Base-by-base conservation (phyloP, 2,797 vertebrate genomes). In the Melanogrammus aeglefinus region DNA sequence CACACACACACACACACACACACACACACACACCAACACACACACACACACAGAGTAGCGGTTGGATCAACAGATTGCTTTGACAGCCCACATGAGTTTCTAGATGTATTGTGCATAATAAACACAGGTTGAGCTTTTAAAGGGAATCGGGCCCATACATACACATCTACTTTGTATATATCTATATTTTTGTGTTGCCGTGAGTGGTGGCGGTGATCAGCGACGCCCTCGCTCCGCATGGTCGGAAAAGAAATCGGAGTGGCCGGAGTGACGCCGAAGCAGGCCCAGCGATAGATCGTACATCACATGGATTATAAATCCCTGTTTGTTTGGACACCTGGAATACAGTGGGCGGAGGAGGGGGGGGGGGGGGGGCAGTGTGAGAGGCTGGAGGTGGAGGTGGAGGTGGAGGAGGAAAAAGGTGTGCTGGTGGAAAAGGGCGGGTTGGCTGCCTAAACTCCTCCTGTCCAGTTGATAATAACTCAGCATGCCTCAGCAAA, bases 301-400 rank as follows among this genome's bases (percentile, higher is more conserved):
- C 94, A 94, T 94, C 91, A 93, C 74, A 84, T 82, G 91, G 93
- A 93, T 91, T 92, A 94, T 94, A 93, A 94, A 94, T 94, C 93
- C 93, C 66, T 77, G 92, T 92, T 92, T 94, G 93, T 94, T 94
- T 95, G 92, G 38, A 39, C 38, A 9, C 9, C 7, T 39, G 38
- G 9, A 39, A 39, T 39, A 39, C 38, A 39, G 38, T 7, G 7
- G 8, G 87, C 90, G 84, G 44, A 13, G 9, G 2, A 13, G 10
- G 12, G 41, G 41, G 41, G 12, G 41, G 41, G 13, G 83, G 5
- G 79, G 87, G 90, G 85, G 44, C 83, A 91, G 74, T 44, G 44
- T 13, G 16, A 13, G 10, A 16, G 44, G 44, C 13, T 47, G 44
- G 44, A 47, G 44, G 14, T 47, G 44, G 44, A 13, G 44, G 44